A percentile compares a stretch with the other conserved stretches of the same genome.
These are phyloP conservation scores for Mesorhabditis sp. DNA, from an alignment of 2,888 invertebrate genomes.

Conservation along the genomic window DNA sequence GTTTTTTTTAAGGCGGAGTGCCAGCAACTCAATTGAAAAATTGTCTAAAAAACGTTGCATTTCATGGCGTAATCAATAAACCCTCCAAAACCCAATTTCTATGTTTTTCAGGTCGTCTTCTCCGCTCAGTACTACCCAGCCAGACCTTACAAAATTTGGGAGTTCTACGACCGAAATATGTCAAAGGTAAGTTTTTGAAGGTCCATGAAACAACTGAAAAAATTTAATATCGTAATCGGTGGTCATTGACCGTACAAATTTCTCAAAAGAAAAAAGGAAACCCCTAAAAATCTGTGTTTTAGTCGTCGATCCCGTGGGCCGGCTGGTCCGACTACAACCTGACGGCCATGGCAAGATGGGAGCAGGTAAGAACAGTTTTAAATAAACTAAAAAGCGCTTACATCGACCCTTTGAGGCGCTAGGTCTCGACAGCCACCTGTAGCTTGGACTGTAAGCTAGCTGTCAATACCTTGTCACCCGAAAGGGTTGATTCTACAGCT, in stretches of 20 bases:
- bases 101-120: conserved; percentile 44
- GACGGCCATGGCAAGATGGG: conserved; percentile 55
- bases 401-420: too few species aligned
- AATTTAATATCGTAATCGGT: too few species aligned
- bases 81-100: background rate
- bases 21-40: too few species aligned
- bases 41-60: background rate
- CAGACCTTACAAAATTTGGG: conserved; percentile 57
- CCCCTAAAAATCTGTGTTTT: background rate
- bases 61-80: background rate
- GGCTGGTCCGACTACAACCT: conserved; percentile 57
- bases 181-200: conserved; percentile 28
- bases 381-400: too few species aligned
- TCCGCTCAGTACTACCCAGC: conserved; percentile 57
- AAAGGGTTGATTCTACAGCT: too few species aligned
- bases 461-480: too few species aligned
- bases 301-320: conserved; percentile 45
- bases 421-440: too few species aligned
- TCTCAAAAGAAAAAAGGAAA: too few species aligned
- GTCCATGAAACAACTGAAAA: background rate
- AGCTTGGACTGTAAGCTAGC: too few species aligned
- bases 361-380: conserved; percentile 24
- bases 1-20: background rate
- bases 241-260: too few species aligned
- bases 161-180: conserved; percentile 57